Evolutionary conservation across 2,797 vertebrate species (phyloP).

Genomic region (Typhlichthys subterraneus): DNA sequence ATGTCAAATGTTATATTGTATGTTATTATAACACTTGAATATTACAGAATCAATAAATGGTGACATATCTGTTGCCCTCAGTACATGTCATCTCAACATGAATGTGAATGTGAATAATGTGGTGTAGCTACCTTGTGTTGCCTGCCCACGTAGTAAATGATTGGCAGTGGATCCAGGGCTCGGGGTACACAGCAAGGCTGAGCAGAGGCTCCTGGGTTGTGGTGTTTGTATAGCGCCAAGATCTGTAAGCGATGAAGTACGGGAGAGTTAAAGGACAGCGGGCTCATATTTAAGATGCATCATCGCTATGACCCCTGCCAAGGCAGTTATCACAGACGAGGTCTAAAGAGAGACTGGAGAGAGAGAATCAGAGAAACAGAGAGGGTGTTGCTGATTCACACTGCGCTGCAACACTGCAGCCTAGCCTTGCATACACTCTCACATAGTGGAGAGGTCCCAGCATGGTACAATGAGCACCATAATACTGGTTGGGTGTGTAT

Average conservation of each 20-base stretch:
- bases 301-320: conserved; percentile 11
- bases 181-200: conserved; percentile 91
- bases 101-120: too few relatives aligned
- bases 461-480: background rate
- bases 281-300: conserved; percentile 23
- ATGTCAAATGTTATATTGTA: too few relatives aligned
- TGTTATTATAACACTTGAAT: too few relatives aligned
- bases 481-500: background rate
- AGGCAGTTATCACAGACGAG: conserved; percentile 16
- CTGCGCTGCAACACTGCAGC: conserved; percentile 4
- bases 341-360: background rate
- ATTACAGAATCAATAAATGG: too few relatives aligned
- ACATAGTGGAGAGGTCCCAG: conserved; percentile 11
- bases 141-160: conserved; percentile 90
- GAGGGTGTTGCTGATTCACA: conserved; percentile 12
- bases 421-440: background rate
- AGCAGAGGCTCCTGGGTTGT: conserved; percentile 91
- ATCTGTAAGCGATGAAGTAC: conserved; percentile 72
- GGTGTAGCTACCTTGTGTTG: conserved; percentile 76
- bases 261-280: conserved; percentile 4
- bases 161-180: conserved; percentile 84
- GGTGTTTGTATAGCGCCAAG: conserved; percentile 88
- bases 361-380: conserved; percentile 6
- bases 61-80: background rate
- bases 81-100: conserved; percentile 11